Evolutionary conservation across 2,113 vertebrate species (phyloP), one percentile per base, ranked within the genome.

Genomic region (Neotoma lepida): DNA sequence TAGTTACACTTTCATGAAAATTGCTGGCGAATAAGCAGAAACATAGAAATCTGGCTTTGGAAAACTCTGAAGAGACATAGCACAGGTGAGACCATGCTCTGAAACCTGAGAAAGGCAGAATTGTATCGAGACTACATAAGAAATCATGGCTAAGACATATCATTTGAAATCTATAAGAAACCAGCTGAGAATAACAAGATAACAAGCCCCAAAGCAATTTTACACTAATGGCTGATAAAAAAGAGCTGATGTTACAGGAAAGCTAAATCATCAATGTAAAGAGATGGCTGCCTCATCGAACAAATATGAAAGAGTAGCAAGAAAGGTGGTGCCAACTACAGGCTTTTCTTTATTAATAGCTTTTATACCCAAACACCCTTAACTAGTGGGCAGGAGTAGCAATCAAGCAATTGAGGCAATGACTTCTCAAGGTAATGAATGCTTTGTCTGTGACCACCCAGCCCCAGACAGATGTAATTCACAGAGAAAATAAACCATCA

Each of bases 91-190:
- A 77, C 3, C 64, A 46, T 24, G 22, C 7, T 80, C 39, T 22
- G 74, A 93, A 77, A 44, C 7, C 15, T 1, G 30, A 89, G 63
- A 10, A 39, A 77, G 61, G 2, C 1, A 78, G 17, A 95, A 64
- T 44, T 86, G 20, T 46, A 89, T 64, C 66, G 15, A 90, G 74
- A 20, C 6, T 80, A 1, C 7, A 22, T 20, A 28, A 49, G 30
- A 61, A 94, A 66, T 1, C 63, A 39, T 6, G 28, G 14, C 26
- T 35, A 85, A 2, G 39, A 90, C 22, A 76, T 49, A 18, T 4
- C n/a, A 28, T 71, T 77, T 88, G 26, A 90, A 95, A 76, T 90
- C 58, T 93, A 20, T 71, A 86, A 81, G 78, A 46, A 66, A 80
- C 44, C 73, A 85, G 44, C 49, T 64, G 26, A 94, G 46, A 91